A percentile compares a stretch with the other conserved stretches of the same genome.
Conservation (phyloP, 2,888 invertebrate species). For the Marasmarcha lunaedactyla region DNA sequence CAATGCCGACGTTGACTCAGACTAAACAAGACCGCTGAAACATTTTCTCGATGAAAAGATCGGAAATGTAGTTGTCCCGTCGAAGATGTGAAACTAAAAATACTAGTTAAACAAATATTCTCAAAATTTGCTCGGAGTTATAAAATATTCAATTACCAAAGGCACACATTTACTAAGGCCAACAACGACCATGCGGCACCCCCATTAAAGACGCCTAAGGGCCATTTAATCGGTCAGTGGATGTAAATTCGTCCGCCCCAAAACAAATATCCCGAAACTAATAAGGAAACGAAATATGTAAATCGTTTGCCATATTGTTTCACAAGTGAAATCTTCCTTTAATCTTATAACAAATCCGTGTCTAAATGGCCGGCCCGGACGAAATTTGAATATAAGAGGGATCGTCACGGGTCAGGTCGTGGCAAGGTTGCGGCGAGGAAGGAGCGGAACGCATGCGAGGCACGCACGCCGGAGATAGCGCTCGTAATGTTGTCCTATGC, state of each 20-base stretch:
- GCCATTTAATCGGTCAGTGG: constrained; percentile 71
- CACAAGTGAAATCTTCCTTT: constrained; percentile 72
- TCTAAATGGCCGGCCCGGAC: constrained; percentile 67
- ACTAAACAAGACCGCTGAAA: constrained; percentile 23
- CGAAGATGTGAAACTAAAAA: no score
- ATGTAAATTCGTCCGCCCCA: constrained; percentile 68
- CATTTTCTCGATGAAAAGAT: constrained; percentile 11
- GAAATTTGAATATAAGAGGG: constrained; percentile 66
- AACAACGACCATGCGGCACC: constrained; percentile 69
- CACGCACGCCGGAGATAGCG: constrained; percentile 65
- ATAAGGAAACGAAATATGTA: constrained; percentile 72
- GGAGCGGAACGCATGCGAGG: constrained; percentile 65
- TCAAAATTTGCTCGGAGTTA: constrained; percentile 55
- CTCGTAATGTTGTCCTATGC: constrained; percentile 68
- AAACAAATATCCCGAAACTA: constrained; percentile 71
- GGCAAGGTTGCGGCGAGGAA: constrained; percentile 42
- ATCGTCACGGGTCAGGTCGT: constrained; percentile 45
- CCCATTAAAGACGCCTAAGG: constrained; percentile 71
- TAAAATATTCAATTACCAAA: constrained; percentile 71
- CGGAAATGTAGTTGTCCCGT: no score
- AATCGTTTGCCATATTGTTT: constrained; percentile 70
- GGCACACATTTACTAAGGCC: constrained; percentile 68
- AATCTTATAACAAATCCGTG: constrained; percentile 73
- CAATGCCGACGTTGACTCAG: constrained; percentile 43
- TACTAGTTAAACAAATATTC: constrained; percentile 26